Conservation (phyloP, 2,113 vertebrate genomes). For the Labeo catla region DNA sequence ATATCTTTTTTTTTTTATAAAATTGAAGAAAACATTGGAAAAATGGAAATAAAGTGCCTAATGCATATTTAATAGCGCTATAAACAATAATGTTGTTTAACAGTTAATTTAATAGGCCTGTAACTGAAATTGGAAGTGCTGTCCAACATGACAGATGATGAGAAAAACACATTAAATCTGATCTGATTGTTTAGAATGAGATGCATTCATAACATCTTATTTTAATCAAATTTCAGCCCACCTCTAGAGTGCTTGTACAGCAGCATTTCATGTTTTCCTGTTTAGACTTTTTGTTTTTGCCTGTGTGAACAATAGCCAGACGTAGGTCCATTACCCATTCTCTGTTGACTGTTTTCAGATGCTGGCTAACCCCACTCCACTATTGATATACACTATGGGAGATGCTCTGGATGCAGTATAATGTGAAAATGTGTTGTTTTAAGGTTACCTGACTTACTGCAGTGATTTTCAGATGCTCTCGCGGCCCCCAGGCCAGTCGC, state of each 20-base stretch:
- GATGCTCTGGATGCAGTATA: background rate
- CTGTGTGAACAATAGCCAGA: background rate
- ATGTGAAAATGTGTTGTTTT: conserved; percentile 29
- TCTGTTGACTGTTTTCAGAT: conserved; percentile 60
- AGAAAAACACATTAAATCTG: background rate
- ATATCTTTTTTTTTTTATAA: background rate
- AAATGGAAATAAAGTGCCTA: background rate
- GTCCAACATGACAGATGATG: conserved; percentile 24
- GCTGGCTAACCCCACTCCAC: conserved; percentile 48
- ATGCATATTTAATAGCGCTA: background rate
- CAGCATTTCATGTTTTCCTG: background rate
- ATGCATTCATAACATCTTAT: background rate
- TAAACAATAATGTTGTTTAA: background rate
- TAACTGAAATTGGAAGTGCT: background rate
- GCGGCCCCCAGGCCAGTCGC: conserved; percentile 76
- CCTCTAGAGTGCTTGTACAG: background rate
- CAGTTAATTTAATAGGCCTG: background rate
- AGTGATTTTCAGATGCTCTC: conserved; percentile 78
- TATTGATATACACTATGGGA: background rate
- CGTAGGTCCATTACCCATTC: background rate
- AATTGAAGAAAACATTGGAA: background rate
- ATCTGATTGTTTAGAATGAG: background rate
- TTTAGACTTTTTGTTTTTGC: background rate
- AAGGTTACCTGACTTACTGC: conserved; percentile 63
- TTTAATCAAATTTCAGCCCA: background rate